A percentile compares a stretch with the other conserved stretches of the same genome.
Evolutionary conservation across 2,888 invertebrate genomes (phyloP).

Genomic region (Dryomyza anilis): DNA sequence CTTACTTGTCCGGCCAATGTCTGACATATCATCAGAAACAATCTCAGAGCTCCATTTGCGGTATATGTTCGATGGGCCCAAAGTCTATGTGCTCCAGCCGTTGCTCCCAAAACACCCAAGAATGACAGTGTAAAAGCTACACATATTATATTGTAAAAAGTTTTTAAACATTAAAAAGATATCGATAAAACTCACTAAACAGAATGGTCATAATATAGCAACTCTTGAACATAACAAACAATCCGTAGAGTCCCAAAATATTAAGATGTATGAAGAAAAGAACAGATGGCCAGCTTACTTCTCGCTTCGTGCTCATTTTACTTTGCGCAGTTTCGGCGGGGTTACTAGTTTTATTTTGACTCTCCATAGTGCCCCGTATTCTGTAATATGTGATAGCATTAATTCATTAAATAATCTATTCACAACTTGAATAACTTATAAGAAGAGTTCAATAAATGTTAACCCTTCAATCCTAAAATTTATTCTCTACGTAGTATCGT

Average conservation of each 20-base stretch:
- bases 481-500: too few species aligned
- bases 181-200: conserved; percentile 69
- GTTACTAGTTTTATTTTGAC: neutral
- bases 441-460: too few species aligned
- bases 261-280: conserved; percentile 77
- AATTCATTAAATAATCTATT: too few species aligned
- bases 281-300: conserved; percentile 75
- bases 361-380: conserved; percentile 12
- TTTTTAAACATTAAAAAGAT: neutral
- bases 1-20: conserved; percentile 87
- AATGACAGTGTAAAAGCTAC: conserved; percentile 70
- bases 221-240: conserved; percentile 67
- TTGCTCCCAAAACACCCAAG: conserved; percentile 77
- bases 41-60: conserved; percentile 72
- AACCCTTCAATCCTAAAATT: too few species aligned
- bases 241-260: conserved; percentile 70
- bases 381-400: too few species aligned
- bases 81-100: conserved; percentile 89
- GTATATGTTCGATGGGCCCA: conserved; percentile 90
- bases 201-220: conserved; percentile 68
- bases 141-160: conserved; percentile 41
- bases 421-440: too few species aligned
- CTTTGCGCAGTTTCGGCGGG: neutral
- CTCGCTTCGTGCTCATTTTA: conserved; percentile 62
- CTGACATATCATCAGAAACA: conserved; percentile 82